phyloP scores from a whole-genome alignment of 1,140 invertebrate genomes.

The Danaus melanippus region DNA sequence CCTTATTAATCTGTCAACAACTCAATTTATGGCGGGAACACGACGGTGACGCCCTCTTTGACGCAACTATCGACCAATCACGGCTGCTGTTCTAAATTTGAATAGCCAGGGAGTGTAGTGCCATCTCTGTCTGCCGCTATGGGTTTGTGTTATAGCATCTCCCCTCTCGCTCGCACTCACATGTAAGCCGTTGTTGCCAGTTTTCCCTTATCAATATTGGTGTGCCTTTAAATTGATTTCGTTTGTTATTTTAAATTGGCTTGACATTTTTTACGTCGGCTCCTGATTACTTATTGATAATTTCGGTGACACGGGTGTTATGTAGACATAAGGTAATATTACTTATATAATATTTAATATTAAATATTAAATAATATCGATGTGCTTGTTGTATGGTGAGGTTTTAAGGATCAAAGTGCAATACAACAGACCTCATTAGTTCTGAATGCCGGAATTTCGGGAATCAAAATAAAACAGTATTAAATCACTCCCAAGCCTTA shows the following conservation, averaged over 20 bases:
- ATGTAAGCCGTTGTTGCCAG: constrained; percentile 2
- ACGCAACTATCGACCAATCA: constrained; percentile 41
- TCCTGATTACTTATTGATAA: no score
- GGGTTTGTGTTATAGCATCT: background rate
- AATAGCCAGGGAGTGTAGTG: background rate
- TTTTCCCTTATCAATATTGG: constrained; percentile 12
- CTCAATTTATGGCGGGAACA: constrained; percentile 67
- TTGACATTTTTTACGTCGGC: constrained; percentile 10
- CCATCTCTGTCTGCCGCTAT: constrained; percentile 9
- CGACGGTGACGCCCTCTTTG: constrained; percentile 53
- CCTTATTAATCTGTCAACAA: constrained; percentile 69
- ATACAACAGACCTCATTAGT: constrained; percentile 6
- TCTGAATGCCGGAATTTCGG: constrained; percentile 11
- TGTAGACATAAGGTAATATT: background rate
- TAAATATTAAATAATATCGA: background rate
- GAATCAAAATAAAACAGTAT: constrained; percentile 21
- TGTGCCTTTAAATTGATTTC: constrained; percentile 13
- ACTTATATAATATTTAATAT: background rate
- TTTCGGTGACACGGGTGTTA: no score
- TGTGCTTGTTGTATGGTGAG: no score
- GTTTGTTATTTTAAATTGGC: constrained; percentile 12
- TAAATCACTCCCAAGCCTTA: constrained; percentile 23
- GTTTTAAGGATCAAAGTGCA: background rate
- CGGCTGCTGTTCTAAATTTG: no score
- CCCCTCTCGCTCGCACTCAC: background rate